A percentile compares a stretch with the other conserved stretches of the same genome.
Conservation (phyloP, 64 coral and sea anemone species). For the Stichodactyla mertensii region DNA sequence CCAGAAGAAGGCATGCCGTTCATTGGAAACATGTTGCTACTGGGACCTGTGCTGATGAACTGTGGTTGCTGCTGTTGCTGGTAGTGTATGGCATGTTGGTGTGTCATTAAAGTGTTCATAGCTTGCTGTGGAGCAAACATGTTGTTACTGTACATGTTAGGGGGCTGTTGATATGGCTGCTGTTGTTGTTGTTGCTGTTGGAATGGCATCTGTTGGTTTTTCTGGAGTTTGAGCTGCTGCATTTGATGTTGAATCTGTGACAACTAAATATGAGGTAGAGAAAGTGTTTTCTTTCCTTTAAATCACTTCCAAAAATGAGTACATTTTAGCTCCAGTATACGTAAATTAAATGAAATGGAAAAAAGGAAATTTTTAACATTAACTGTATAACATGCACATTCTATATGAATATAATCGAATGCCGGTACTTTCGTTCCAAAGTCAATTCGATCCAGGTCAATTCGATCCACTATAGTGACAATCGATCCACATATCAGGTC, state of each 20-base stretch:
- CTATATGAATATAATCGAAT: no score
- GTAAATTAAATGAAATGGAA: no score
- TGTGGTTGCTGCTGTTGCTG: constrained; percentile 54
- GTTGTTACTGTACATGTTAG: constrained; percentile 2
- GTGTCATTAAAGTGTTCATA: constrained; percentile 32
- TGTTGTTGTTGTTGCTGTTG: constrained; percentile 29
- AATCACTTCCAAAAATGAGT: no score
- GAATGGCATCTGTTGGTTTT: constrained; percentile 37
- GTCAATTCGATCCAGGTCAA: no score
- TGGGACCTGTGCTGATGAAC: constrained; percentile 46
- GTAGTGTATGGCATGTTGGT: constrained; percentile 46
- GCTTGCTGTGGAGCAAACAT: constrained; percentile 11
- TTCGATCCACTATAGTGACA: no score
- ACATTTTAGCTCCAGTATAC: no score
- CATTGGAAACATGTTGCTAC: constrained; percentile 15
- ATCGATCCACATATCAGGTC: no score
- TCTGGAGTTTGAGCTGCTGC: constrained; percentile 47
- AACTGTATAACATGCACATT: no score
- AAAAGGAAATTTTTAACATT: no score
- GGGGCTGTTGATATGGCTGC: constrained; percentile 18
- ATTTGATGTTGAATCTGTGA: constrained; percentile 59
- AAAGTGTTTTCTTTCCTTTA: no score
- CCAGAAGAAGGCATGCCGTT: constrained; percentile 22
- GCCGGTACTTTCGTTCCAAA: no score
- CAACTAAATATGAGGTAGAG: constrained; percentile 1